Percentiles rank a stretch among this genome's conserved stretches.
These are phyloP conservation scores for Amblyteles armatorius DNA, from an alignment of 2,888 invertebrate genomes.

Conservation along the genomic window DNA sequence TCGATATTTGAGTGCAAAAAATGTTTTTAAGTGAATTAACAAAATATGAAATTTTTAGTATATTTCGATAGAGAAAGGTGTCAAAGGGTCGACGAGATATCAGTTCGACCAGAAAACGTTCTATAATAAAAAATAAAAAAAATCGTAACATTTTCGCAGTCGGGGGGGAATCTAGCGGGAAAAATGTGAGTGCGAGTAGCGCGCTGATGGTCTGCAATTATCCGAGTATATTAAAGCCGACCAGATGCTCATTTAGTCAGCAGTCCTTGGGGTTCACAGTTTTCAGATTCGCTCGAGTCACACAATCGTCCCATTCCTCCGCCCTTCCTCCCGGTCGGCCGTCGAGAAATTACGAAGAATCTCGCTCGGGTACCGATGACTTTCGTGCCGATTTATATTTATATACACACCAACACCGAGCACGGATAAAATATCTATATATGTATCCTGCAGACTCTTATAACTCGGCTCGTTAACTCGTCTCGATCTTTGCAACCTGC, in stretches of 20 bases:
- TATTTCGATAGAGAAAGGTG: too few relatives aligned
- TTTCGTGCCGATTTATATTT: slow-evolving; percentile 75
- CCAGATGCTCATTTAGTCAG: slow-evolving; percentile 20
- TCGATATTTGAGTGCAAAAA: too few relatives aligned
- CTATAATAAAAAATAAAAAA: background rate
- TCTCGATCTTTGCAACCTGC: slow-evolving; percentile 58
- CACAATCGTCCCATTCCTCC: slow-evolving; percentile 26
- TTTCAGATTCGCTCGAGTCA: slow-evolving; percentile 41
- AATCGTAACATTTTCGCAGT: background rate
- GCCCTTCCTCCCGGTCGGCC: slow-evolving; percentile 41
- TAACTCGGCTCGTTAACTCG: slow-evolving; percentile 56
- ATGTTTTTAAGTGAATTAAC: too few relatives aligned
- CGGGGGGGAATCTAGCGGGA: background rate
- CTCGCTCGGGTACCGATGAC: slow-evolving; percentile 69
- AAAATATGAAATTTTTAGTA: too few relatives aligned
- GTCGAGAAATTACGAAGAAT: slow-evolving; percentile 71
- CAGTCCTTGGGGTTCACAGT: slow-evolving; percentile 22
- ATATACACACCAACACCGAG: slow-evolving; percentile 47
- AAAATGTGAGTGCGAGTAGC: slow-evolving; percentile 6
- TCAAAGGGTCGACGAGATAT: too few relatives aligned
- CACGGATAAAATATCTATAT: slow-evolving; percentile 22
- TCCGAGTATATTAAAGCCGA: slow-evolving; percentile 22
- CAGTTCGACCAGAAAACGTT: too few relatives aligned
- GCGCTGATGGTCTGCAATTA: slow-evolving; percentile 25
- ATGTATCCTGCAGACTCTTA: slow-evolving; percentile 62